Evolutionary conservation across 2,888 invertebrate genomes (phyloP).

Genomic region (Drepana falcataria): DNA sequence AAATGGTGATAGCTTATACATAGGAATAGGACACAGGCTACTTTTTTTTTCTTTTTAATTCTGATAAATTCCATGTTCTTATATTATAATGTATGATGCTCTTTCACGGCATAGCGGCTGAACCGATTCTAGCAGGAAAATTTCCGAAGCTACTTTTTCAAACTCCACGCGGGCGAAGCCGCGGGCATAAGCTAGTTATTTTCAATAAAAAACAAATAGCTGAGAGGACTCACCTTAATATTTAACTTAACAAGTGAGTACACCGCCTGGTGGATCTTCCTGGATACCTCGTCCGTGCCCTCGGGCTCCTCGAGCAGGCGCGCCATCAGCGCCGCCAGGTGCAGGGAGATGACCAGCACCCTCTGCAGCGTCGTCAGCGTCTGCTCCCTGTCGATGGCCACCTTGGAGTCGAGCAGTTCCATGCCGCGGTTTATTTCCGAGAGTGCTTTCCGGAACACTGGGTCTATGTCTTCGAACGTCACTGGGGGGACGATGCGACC

Average conservation of each 20-base stretch:
- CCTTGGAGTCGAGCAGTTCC: constrained; percentile 77
- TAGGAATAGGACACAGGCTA: no score
- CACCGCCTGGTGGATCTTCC: constrained; percentile 83
- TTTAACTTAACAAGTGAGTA: constrained; percentile 87
- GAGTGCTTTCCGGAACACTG: constrained; percentile 91
- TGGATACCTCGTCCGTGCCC: constrained; percentile 67
- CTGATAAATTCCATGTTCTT: no score
- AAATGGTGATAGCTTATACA: no score
- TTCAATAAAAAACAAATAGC: not conserved
- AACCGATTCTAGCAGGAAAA: no score
- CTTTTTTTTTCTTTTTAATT: no score
- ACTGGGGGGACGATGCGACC: constrained; percentile 88
- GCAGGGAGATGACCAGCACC: constrained; percentile 90
- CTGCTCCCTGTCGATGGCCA: constrained; percentile 84
- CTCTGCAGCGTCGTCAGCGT: constrained; percentile 86
- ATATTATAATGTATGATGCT: no score
- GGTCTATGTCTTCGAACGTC: constrained; percentile 88
- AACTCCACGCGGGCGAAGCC: no score
- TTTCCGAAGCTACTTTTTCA: no score
- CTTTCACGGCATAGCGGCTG: no score
- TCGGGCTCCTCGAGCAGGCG: constrained; percentile 80
- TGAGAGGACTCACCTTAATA: constrained; percentile 73
- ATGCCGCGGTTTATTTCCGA: constrained; percentile 84
- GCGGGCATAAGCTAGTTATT: no score
- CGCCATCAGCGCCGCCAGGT: constrained; percentile 88